Conservation (phyloP, 2,797 vertebrate genomes). For the Acanthurus tractus region DNA sequence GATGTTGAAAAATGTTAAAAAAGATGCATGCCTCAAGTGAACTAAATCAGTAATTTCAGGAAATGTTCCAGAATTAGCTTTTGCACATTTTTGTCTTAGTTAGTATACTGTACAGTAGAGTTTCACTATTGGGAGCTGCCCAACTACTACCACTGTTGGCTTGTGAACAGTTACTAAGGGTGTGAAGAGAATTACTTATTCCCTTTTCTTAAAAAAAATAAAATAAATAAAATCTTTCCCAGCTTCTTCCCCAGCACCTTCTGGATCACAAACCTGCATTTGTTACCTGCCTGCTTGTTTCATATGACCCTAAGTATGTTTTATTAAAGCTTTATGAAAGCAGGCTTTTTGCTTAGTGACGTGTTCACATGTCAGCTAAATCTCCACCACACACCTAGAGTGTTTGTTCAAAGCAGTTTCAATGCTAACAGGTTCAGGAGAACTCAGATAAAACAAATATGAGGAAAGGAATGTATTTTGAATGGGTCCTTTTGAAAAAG, state of each 20-base stretch:
- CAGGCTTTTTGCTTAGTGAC: not conserved
- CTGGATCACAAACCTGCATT: constrained; percentile 31
- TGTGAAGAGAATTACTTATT: constrained; percentile 44
- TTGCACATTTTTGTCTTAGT: not conserved
- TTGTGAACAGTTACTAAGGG: constrained; percentile 29
- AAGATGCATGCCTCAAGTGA: too few relatives aligned
- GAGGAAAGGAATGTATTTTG: not conserved
- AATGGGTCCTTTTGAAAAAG: not conserved
- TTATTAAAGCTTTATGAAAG: constrained; percentile 28
- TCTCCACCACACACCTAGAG: not conserved
- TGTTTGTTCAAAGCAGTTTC: too few relatives aligned
- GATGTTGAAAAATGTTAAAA: not conserved
- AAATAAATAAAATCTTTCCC: constrained; percentile 2
- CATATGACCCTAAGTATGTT: constrained; percentile 34
- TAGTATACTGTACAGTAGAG: constrained; percentile 27
- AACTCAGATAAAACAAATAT: constrained; percentile 11
- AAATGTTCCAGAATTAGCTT: not conserved
- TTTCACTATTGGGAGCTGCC: constrained; percentile 36
- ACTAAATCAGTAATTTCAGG: not conserved
- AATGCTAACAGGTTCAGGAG: not conserved
- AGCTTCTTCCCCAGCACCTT: constrained; percentile 30
- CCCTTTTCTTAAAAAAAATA: constrained; percentile 16
- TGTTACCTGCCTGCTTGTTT: constrained; percentile 35
- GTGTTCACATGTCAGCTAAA: constrained; percentile 5
- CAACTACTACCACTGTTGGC: constrained; percentile 18